Evolutionary conservation across 2,888 invertebrate species (phyloP), one percentile per base, ranked within the genome.

Genomic region (Chalcis sispes): DNA sequence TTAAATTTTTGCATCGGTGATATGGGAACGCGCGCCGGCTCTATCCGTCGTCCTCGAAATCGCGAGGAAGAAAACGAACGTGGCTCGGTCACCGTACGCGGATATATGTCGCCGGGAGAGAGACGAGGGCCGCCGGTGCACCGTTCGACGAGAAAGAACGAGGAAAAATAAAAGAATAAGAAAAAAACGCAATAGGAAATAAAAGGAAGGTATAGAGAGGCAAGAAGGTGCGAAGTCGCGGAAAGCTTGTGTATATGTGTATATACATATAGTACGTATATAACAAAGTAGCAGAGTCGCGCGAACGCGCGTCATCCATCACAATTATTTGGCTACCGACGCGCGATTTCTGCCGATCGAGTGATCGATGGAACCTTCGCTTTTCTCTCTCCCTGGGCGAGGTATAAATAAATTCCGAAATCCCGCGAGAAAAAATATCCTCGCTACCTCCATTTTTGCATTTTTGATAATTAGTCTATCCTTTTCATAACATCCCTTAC

Each of bases 1-100:
- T 88, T 88, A 86, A 88, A 88, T 88, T 87, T 88, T 83, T 88
- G 88, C 87, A 88, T 88, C 83, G 80, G 83, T 87, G 88, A 88
- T 88, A 88, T 88, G 88, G 88, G 88, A 88, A 88, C 87, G n/a
- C 61, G 76, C 56, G 13, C 2, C 25, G 25, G 4, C 10, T 15
- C 36, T 10, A 2, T 1, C n/a, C 15, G 0, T 20, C 20, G 58
- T 15, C 27, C 13, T 7, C 8, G 2, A 50, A 20, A 27, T 46
- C 42, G 46, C 2, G 8, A 54, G 4, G 25, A 66, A 32, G 10
- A 66, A 29, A 58, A 69, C 15, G 18, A 46, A 69, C 58, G 69
- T 69, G 58, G 46, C 58, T 23, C 0, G 15, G 50, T 5, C 32
- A 64, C n/a, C 58, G 58, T 58, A 58, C 29, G 20, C 18, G 48